Base-by-base conservation (phyloP, 2,797 vertebrate species). In the Darevskia nairensis region DNA sequence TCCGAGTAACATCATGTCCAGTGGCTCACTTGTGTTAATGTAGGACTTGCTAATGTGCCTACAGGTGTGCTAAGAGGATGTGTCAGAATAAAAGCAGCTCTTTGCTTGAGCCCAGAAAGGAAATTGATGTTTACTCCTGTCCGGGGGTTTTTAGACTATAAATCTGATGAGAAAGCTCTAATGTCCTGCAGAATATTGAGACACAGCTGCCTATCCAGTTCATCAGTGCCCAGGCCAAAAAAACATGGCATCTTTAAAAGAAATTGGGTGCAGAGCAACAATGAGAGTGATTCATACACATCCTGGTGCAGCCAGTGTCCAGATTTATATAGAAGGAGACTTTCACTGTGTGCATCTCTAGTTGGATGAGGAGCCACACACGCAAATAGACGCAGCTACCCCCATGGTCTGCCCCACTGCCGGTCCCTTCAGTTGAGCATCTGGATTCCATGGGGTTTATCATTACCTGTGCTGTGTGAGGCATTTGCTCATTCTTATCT, bases 1-100 rank as follows among this genome's bases (percentile, higher is more conserved):
- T 92, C 82, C 55, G 84, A 92, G 78, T 85, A 91, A 89, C 75
- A 11, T 4, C 55, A 41, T 7, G 10, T 3, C 1, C 0, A 89
- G 50, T 61, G 78, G 0, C 4, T 2, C 1, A 11, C 35, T 41
- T 9, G 1, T 15, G 29, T 9, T 82, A 59, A 59, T 25, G 15
- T 21, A 85, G 59, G 79, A 21, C 27, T 17, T 2, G 0, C 5
- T 17, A 15, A 0, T 6, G 64, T 25, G 72, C 50, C 44, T 55
- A 0, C 8, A 17, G 3, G 85, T 3, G 1, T 72, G 64, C 9
- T 79, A 4, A 80, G 74, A 6, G 23, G 55, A 69, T 66, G 21
- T 3, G 13, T 59, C 17, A n/a, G 41, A 35, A 68, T 79, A 72
- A 35, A 9, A 66, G 39, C 32, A 39, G 77, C 35, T 82, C 6